Evolutionary conservation across 2,797 vertebrate species (phyloP).

Genomic region (Gorsachius magnificus): DNA sequence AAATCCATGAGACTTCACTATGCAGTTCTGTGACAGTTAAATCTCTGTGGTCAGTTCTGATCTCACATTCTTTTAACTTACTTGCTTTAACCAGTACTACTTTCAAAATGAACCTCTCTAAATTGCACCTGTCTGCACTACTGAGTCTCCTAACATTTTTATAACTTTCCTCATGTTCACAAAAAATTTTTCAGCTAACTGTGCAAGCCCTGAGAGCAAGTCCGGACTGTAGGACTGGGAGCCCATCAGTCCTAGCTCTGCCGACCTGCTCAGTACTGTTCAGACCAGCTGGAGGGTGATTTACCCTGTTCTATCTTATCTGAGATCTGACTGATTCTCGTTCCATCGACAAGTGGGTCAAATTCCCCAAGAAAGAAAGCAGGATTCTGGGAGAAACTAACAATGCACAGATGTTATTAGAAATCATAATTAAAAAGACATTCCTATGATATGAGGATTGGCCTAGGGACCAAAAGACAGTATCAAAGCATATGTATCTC

Average conservation of each 20-base stretch:
- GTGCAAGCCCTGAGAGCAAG: not conserved
- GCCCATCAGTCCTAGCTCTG: not conserved
- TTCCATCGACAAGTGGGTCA: not conserved
- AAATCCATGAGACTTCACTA: not conserved
- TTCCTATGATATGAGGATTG: not conserved
- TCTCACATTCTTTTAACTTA: not conserved
- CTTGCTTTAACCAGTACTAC: not conserved
- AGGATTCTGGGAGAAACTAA: not conserved
- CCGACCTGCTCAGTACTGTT: not conserved
- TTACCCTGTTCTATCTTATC: not conserved
- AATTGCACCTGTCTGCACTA: not conserved
- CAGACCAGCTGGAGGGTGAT: not conserved
- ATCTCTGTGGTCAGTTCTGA: not conserved
- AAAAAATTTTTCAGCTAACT: not conserved
- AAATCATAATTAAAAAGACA: slow-evolving; percentile 21
- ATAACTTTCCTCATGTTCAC: not conserved
- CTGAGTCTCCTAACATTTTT: not conserved
- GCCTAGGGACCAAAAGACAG: slow-evolving; percentile 7
- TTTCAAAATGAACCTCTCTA: not conserved
- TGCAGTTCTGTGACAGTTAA: not conserved
- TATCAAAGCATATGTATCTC: not conserved
- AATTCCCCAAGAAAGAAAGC: not conserved
- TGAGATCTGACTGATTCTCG: not conserved
- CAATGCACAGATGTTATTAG: not conserved
- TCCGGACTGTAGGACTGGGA: not conserved